Percentiles rank a stretch among this genome's conserved stretches.
Evolutionary conservation across 35 echinoderm and acorn worm genomes (phyloP).

Genomic region (Heliocidaris tuberculata): DNA sequence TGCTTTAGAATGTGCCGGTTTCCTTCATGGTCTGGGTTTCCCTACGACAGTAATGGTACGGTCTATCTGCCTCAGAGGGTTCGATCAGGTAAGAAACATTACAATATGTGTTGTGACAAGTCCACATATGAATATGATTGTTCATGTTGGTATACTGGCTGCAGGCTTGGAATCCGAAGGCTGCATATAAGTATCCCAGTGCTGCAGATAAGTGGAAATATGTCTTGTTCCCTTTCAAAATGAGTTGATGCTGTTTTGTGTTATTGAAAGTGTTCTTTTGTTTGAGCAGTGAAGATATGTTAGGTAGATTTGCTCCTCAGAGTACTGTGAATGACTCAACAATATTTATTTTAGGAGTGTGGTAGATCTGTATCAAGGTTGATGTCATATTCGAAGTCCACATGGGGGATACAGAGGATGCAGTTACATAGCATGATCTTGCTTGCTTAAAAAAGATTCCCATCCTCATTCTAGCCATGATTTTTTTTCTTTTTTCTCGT

Average conservation of each 20-base stretch:
- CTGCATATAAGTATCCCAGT: neutral
- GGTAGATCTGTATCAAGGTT: neutral
- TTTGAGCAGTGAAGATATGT: neutral
- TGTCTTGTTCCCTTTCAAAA: neutral
- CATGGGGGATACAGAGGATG: too few relatives aligned
- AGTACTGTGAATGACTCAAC: neutral
- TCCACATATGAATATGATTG: neutral
- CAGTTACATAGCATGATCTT: too few relatives aligned
- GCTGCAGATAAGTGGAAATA: neutral
- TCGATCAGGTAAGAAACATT: slow-evolving; percentile 81
- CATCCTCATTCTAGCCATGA: too few relatives aligned
- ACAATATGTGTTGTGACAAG: too few relatives aligned
- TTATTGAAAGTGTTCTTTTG: neutral
- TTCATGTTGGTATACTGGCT: neutral
- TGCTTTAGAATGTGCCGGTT: slow-evolving; percentile 93
- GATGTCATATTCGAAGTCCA: neutral
- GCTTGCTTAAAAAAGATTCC: too few relatives aligned
- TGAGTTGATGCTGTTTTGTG: neutral
- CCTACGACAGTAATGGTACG: slow-evolving; percentile 97
- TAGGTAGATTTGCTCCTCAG: neutral
- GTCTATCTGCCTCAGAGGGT: slow-evolving; percentile 96
- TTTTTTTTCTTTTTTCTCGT: too few relatives aligned
- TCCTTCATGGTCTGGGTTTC: slow-evolving; percentile 87
- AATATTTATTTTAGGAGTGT: neutral
- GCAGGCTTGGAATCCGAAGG: neutral